These are phyloP conservation scores for Syndactyla subalaris DNA, from an alignment of 2,797 vertebrate genomes.

Conservation along the genomic window DNA sequence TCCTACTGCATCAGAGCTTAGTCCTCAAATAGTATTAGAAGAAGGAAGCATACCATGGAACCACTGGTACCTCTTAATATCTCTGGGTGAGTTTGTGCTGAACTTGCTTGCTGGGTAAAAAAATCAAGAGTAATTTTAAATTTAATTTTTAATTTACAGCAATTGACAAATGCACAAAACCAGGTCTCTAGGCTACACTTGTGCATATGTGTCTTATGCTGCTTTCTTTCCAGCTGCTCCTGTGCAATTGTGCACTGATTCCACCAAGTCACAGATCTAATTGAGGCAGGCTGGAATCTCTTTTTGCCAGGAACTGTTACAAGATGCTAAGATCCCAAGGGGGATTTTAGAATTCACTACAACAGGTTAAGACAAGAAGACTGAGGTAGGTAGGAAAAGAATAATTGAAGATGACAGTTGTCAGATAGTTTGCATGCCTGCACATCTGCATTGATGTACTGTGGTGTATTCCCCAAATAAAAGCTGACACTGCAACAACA, in stretches of 20 bases:
- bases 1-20: neutral
- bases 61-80: neutral
- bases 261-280: neutral
- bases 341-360: neutral
- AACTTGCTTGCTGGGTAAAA: neutral
- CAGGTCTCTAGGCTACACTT: neutral
- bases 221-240: neutral
- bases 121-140: neutral
- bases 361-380: neutral
- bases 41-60: neutral
- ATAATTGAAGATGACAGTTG: neutral
- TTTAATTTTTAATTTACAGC: neutral
- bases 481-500: neutral
- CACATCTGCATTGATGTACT: neutral
- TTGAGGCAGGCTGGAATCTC: neutral
- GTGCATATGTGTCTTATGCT: neutral
- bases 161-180: neutral
- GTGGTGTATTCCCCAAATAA: neutral
- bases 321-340: neutral
- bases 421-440: neutral
- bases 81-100: neutral
- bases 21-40: neutral
- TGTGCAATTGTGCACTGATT: neutral
- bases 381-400: neutral
- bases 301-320: neutral